Evolutionary conservation across 1,140 invertebrate species (phyloP).

Genomic region (Dendroctonus ponderosae): DNA sequence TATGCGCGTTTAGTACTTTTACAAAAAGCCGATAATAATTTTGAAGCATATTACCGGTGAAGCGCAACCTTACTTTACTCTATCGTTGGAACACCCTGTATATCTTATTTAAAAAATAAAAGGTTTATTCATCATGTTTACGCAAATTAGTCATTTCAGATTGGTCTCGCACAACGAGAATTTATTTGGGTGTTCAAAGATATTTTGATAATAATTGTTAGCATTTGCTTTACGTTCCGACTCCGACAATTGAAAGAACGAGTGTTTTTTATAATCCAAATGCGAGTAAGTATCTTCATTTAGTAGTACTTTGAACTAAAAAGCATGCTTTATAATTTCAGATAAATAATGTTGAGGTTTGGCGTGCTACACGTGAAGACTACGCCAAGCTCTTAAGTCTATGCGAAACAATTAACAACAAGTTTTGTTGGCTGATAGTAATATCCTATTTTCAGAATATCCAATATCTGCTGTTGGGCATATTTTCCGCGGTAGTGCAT

Average conservation of each 20-base stretch:
- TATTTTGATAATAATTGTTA: constrained; percentile 35
- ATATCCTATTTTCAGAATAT: constrained; percentile 68
- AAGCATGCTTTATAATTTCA: constrained; percentile 38
- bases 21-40: too few species aligned
- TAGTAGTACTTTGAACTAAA: constrained; percentile 12
- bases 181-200: constrained; percentile 35
- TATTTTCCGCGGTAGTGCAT: constrained; percentile 52
- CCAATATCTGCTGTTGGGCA: constrained; percentile 69
- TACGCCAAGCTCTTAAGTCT: constrained; percentile 64
- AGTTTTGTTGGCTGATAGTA: constrained; percentile 62
- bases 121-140: background rate
- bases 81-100: background rate
- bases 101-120: background rate
- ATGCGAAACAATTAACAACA: constrained; percentile 59
- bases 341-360: constrained; percentile 57
- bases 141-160: constrained; percentile 15
- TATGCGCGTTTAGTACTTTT: background rate
- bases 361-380: constrained; percentile 59
- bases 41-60: background rate
- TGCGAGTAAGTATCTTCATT: constrained; percentile 17
- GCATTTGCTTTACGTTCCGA: constrained; percentile 27
- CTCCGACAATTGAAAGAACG: constrained; percentile 29
- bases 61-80: background rate
- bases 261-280: constrained; percentile 8
- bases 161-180: constrained; percentile 25